These are phyloP conservation scores for Eremobia ochroleuca DNA, from an alignment of 2,888 invertebrate genomes.

Conservation along the genomic window DNA sequence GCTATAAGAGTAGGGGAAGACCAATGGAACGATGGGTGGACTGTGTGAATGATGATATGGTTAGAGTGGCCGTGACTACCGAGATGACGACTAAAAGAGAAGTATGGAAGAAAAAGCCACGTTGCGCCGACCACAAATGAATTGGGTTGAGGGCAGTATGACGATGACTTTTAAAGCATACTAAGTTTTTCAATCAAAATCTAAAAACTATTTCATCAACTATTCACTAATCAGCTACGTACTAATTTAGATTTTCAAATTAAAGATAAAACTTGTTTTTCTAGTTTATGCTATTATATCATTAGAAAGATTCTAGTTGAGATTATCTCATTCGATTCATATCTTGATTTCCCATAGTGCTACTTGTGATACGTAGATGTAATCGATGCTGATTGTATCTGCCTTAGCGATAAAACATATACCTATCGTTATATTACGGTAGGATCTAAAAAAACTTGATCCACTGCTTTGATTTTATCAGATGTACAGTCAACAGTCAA, in stretches of 20 bases:
- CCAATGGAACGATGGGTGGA: too few relatives aligned
- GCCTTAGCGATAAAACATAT: constrained; percentile 20
- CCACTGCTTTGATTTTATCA: constrained; percentile 31
- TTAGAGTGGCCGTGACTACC: too few relatives aligned
- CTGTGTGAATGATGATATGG: too few relatives aligned
- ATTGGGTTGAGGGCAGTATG: too few relatives aligned
- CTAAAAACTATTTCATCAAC: constrained; percentile 3
- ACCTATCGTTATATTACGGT: constrained; percentile 4
- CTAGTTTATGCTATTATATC: constrained; percentile 6
- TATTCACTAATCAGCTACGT: neutral
- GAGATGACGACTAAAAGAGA: too few relatives aligned
- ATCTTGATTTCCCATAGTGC: constrained; percentile 48
- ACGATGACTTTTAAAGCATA: too few relatives aligned
- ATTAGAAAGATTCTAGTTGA: constrained; percentile 13
- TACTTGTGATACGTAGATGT: constrained; percentile 60
- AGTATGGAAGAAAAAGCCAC: too few relatives aligned
- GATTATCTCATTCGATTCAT: constrained; percentile 26
- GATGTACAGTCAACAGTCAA: neutral
- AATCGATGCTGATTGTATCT: constrained; percentile 50
- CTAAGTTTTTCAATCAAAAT: neutral
- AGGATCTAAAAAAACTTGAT: constrained; percentile 35
- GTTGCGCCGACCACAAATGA: too few relatives aligned
- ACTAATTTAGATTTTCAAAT: neutral
- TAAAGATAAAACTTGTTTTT: constrained; percentile 28
- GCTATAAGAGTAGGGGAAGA: too few relatives aligned